Percentiles rank a stretch among this genome's conserved stretches.
Conservation (phyloP, 2,888 invertebrate genomes). For the Bugulina stolonifera region DNA sequence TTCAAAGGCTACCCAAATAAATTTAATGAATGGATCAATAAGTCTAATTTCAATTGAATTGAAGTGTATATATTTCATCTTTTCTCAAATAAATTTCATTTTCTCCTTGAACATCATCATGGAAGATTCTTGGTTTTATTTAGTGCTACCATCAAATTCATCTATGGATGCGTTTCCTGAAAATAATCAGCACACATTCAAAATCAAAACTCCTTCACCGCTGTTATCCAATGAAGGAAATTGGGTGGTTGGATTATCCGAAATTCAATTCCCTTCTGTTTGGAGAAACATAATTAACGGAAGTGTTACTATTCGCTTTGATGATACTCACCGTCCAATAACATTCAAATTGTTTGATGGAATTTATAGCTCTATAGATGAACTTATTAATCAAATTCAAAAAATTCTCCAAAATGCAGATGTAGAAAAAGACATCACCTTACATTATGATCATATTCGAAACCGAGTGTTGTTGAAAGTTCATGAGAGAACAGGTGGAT, state of each 20-base stretch:
- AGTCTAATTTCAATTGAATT: not conserved
- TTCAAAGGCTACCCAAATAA: not conserved
- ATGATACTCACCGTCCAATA: not conserved
- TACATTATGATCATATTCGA: not conserved
- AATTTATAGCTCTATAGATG: not conserved
- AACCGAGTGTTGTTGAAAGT: not conserved
- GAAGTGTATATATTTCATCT: no score
- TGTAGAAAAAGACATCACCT: not conserved
- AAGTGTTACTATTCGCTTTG: not conserved
- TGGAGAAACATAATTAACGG: not conserved
- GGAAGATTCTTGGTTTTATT: not conserved
- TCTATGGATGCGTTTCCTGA: not conserved
- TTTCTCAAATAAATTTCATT: not conserved
- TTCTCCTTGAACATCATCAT: not conserved
- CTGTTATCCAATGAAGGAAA: not conserved
- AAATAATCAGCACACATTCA: not conserved
- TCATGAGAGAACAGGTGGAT: not conserved
- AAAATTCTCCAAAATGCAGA: not conserved
- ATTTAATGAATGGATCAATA: not conserved
- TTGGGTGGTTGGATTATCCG: not conserved
- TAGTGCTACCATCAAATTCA: not conserved
- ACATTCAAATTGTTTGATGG: not conserved
- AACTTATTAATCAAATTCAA: not conserved
- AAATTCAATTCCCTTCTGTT: not conserved
- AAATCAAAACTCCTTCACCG: not conserved